Conservation (phyloP, 2,113 vertebrate species). For the Lophochroa leadbeateri region DNA sequence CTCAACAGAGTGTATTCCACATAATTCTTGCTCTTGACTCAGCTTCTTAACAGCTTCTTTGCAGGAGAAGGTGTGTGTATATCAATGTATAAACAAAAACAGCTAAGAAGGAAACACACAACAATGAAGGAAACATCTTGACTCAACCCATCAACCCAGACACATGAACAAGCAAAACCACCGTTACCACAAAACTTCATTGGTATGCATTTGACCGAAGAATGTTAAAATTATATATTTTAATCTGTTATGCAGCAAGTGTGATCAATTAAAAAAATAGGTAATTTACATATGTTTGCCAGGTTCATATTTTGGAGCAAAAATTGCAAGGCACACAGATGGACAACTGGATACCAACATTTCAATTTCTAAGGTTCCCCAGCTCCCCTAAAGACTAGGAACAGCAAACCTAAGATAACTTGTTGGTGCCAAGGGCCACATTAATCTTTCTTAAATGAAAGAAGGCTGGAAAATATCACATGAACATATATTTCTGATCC, state of each 20-base stretch:
- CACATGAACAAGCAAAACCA: neutral
- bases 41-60: neutral
- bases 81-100: fast-evolving
- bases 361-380: neutral
- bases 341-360: neutral
- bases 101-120: neutral
- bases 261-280: neutral
- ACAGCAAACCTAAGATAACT: neutral
- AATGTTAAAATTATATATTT: neutral
- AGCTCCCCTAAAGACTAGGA: neutral
- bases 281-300: neutral
- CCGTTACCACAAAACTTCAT: neutral
- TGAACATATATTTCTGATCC: neutral
- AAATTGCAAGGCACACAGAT: neutral
- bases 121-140: neutral
- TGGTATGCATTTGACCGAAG: neutral
- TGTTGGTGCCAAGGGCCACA: neutral
- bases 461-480: neutral
- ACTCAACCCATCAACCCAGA: neutral
- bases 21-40: neutral
- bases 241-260: neutral
- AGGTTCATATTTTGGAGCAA: neutral
- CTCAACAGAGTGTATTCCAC: neutral
- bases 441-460: neutral
- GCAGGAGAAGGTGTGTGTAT: neutral